Percentiles rank a stretch among this genome's conserved stretches.
phyloP scores from a whole-genome alignment of 2,113 vertebrate genomes.

The Lagopus leucura region DNA sequence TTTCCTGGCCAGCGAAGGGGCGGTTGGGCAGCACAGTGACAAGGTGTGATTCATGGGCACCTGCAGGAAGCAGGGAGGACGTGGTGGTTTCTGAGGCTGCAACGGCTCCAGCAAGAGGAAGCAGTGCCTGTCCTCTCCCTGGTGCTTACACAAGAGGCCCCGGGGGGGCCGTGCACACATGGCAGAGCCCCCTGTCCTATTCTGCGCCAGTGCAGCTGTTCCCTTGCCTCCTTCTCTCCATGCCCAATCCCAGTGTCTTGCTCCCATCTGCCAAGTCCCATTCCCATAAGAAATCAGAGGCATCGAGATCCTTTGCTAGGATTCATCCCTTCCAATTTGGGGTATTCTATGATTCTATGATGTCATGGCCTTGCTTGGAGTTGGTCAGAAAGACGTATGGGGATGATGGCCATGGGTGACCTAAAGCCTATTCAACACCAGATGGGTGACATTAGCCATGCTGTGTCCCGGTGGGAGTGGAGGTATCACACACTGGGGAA shows the following conservation, averaged over 20 bases:
- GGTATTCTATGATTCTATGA: no score
- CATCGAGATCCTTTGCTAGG: background rate
- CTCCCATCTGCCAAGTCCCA: background rate
- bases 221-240: background rate
- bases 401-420: background rate
- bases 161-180: background rate
- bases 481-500: constrained; percentile 47
- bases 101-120: constrained; percentile 74
- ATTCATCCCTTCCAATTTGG: no score
- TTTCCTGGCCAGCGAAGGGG: background rate
- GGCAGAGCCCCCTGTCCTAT: background rate
- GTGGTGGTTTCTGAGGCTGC: constrained; percentile 74
- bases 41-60: constrained; percentile 77
- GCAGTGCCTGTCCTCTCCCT: background rate
- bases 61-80: constrained; percentile 73
- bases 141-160: constrained; percentile 28
- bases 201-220: background rate
- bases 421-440: background rate
- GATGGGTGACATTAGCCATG: background rate
- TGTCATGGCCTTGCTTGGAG: background rate
- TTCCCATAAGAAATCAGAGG: accelerated
- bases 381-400: background rate
- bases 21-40: constrained; percentile 64
- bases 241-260: accelerated
- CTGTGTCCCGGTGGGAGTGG: constrained; percentile 16